Evolutionary conservation across 53 echinoderm and acorn worm genomes (phyloP).

Genomic region (Arbacia lixula): DNA sequence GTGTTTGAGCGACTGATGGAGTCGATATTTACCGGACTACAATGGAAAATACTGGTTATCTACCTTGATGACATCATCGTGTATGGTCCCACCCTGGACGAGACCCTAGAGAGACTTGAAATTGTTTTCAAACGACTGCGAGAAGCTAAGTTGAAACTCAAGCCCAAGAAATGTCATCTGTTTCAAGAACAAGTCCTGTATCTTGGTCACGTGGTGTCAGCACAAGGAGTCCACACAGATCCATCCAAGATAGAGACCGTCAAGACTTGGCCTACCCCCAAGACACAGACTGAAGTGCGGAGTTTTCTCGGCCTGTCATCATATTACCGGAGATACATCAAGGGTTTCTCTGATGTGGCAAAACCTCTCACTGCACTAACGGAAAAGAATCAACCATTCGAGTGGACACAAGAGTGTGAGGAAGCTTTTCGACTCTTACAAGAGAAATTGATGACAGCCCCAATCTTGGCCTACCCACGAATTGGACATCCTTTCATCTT

Average conservation of each 20-base stretch:
- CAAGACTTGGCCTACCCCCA: no score
- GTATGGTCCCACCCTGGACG: conserved; percentile 22
- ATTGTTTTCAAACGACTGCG: conserved; percentile 3
- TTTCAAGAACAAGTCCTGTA: no score
- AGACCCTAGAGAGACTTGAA: not conserved
- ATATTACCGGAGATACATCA: no score
- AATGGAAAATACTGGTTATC: conserved; percentile 36
- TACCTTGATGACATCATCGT: conserved; percentile 55
- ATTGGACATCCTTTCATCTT: not conserved
- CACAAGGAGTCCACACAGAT: no score
- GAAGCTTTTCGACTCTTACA: conserved; percentile 1
- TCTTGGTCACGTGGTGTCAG: no score
- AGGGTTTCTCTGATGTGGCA: not conserved
- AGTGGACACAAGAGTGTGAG: conserved; percentile 1
- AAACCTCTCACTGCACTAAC: conserved; percentile 23
- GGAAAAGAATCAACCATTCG: not conserved
- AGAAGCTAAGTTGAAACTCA: not conserved
- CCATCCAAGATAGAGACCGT: no score
- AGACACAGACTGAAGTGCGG: no score
- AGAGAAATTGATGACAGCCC: not conserved
- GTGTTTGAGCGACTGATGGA: conserved; percentile 58
- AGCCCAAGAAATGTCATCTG: no score
- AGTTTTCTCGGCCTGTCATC: no score
- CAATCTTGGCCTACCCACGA: conserved; percentile 25
- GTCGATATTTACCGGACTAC: conserved; percentile 21